phyloP scores from a whole-genome alignment of 1,140 invertebrate species.

The Calephelis virginiensis region DNA sequence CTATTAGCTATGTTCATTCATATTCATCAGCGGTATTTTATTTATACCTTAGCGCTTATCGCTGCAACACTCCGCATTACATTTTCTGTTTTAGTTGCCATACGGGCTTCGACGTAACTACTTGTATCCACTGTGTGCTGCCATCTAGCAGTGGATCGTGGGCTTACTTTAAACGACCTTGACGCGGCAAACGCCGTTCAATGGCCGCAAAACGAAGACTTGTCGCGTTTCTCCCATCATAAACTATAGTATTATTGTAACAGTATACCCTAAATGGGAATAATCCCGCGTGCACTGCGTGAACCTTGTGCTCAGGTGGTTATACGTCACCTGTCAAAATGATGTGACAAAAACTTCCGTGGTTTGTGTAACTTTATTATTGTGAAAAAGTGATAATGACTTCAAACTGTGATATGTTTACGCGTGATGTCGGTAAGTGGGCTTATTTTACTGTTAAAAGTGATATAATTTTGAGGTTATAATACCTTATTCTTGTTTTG shows the following conservation, averaged over 20 bases:
- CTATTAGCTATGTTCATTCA: constrained; percentile 50
- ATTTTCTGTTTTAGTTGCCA: constrained; percentile 66
- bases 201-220: constrained; percentile 64
- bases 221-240: constrained; percentile 51
- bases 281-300: constrained; percentile 31
- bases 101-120: constrained; percentile 59
- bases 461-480: constrained; percentile 52
- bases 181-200: constrained; percentile 61
- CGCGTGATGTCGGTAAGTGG: constrained; percentile 51
- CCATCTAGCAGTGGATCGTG: constrained; percentile 46
- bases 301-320: constrained; percentile 48
- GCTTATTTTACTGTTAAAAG: constrained; percentile 23
- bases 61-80: constrained; percentile 56
- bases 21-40: constrained; percentile 68
- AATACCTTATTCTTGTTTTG: constrained; percentile 36
- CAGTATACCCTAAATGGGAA: constrained; percentile 44
- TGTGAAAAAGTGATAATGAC: constrained; percentile 43
- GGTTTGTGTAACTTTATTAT: constrained; percentile 45
- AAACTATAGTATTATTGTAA: constrained; percentile 56
- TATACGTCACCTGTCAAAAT: constrained; percentile 66
- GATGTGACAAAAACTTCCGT: constrained; percentile 57
- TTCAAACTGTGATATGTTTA: constrained; percentile 46
- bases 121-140: constrained; percentile 52
- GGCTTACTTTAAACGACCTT: constrained; percentile 62
- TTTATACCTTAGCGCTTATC: constrained; percentile 74